Percentiles rank a stretch among this genome's conserved stretches.
These are phyloP conservation scores for Peromyscus leucopus DNA, from an alignment of 2,113 vertebrate genomes.

Conservation along the genomic window DNA sequence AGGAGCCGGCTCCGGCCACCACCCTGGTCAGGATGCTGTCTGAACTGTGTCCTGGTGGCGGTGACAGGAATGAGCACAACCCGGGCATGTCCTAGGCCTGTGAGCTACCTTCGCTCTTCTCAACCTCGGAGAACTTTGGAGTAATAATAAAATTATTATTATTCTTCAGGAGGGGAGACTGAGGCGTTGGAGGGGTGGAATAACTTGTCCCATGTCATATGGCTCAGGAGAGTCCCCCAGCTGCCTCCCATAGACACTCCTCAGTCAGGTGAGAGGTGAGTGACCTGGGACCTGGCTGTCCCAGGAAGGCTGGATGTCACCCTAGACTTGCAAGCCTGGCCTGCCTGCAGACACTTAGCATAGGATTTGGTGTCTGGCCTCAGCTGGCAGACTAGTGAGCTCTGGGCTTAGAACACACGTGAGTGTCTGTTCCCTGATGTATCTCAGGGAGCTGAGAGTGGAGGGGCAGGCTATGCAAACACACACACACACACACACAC, in stretches of 20 bases:
- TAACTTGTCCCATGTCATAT: neutral
- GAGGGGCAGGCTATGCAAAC: rapidly evolving
- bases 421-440: neutral
- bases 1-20: neutral
- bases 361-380: neutral
- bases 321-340: neutral
- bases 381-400: neutral
- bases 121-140: neutral
- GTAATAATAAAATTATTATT: neutral
- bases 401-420: neutral
- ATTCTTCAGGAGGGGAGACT: neutral
- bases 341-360: neutral
- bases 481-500: neutral
- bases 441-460: neutral
- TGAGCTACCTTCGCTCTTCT: neutral
- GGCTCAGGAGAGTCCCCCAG: neutral
- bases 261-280: constrained; percentile 3
- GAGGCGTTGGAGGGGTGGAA: neutral
- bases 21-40: neutral
- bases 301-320: neutral
- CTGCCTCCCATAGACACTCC: neutral
- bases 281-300: neutral
- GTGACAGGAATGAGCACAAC: neutral
- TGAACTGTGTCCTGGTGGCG: neutral
- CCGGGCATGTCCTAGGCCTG: neutral